Evolutionary conservation across 2,888 invertebrate species (phyloP), one percentile per base, ranked within the genome.

Genomic region (Drosophila robusta): DNA sequence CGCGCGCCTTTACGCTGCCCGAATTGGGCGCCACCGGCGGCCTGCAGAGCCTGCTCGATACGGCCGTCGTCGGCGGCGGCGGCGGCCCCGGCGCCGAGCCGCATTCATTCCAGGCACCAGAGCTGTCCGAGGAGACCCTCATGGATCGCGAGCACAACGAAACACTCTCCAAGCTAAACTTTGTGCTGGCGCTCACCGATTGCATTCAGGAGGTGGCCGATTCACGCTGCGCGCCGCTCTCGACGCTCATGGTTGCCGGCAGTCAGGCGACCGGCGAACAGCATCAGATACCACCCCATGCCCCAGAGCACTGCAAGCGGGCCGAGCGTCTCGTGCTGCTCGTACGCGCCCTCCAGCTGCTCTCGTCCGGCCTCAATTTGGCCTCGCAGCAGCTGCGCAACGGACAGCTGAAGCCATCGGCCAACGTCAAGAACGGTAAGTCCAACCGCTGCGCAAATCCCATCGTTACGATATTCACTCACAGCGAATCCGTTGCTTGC

Each of bases 111-210:
- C 95, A 97, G 90, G 96, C 98, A 16, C 98, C 98, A 12, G 98
- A 98, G 91, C 93, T 99, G 87, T 97, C 98, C 57, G 98, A 98
- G 93, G 99, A 99, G 93, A 98, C 98, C 14, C 94, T 99, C 49
- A 95, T 99, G 89, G 98, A 98, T 95, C 96, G 97, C 91, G 98
- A 98, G 93, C 98, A 99, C 93, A 98, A 98, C 93, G 98, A 98
- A 92, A 98, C 98, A 46, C 94, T 99, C 92, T 98, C 98, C 18
- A 99, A 99, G 93, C 94, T 99, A 81, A 98, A 98, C 93, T 99
- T 99, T 93, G 98, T 99, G 74, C 94, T 98, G 89, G 98, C 98
- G 72, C 93, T 99, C 75, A 98, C 98, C 76, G 98, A 98, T 91
- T 98, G 98, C 91, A 96, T 99, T 65, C 94, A 98, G 74, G 98